phyloP scores from a whole-genome alignment of 2,797 vertebrate species.

The Dromococcyx pavoninus region DNA sequence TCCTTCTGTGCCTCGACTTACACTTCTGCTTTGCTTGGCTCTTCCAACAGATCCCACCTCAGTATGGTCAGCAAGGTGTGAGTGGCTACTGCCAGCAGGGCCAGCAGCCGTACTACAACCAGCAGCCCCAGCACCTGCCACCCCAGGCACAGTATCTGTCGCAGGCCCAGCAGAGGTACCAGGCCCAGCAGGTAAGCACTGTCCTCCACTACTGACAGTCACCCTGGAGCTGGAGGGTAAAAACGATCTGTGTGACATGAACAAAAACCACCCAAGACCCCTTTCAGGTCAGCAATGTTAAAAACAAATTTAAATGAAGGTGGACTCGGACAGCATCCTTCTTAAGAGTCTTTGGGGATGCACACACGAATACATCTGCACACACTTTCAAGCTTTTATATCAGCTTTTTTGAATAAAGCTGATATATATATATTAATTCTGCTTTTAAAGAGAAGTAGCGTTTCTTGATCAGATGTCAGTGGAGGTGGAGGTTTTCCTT shows the following conservation, averaged over 20 bases:
- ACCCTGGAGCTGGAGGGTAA: not conserved
- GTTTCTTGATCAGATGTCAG: not conserved
- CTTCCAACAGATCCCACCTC: constrained; percentile 87
- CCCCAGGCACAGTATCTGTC: constrained; percentile 88
- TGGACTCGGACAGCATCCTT: not conserved
- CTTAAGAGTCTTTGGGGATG: not conserved
- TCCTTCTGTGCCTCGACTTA: constrained; percentile 36
- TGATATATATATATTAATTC: not conserved
- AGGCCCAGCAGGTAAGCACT: constrained; percentile 87
- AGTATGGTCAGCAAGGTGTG: constrained; percentile 87
- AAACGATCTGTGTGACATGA: not conserved
- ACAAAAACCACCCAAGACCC: not conserved
- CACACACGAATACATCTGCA: not conserved
- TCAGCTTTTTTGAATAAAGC: not conserved
- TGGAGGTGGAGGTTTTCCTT: not conserved
- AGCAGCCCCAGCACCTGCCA: constrained; percentile 87
- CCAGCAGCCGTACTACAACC: constrained; percentile 90
- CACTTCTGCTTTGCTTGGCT: constrained; percentile 46
- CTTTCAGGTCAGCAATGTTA: fast-evolving
- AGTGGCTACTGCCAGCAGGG: constrained; percentile 89
- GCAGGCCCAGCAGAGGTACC: constrained; percentile 83
- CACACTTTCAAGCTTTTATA: not conserved
- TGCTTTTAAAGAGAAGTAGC: not conserved
- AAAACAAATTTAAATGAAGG: not conserved
- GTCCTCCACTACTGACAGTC: fast-evolving